These are phyloP conservation scores for Nemopilema nomurai DNA, from an alignment of 30 jellyfish, hydroid and myxozoan species.

Conservation along the genomic window DNA sequence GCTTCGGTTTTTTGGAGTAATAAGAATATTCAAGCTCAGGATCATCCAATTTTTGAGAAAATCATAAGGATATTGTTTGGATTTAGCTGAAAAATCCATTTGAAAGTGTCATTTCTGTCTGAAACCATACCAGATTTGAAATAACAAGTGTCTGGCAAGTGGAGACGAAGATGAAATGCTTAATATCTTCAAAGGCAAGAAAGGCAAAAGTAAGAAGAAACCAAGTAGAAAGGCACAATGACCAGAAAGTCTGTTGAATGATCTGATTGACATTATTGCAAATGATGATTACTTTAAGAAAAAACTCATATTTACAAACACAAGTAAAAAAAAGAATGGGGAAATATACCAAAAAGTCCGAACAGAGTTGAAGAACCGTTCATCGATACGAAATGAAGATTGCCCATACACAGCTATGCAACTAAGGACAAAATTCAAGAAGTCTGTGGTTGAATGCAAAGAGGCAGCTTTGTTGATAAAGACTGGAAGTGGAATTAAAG, in stretches of 20 bases:
- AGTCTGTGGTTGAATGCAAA: slow-evolving; percentile 45
- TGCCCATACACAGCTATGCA: slow-evolving; percentile 7
- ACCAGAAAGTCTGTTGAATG: slow-evolving; percentile 37
- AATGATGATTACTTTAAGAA: slow-evolving; percentile 31
- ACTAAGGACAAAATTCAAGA: slow-evolving; percentile 13
- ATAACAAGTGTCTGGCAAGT: not conserved
- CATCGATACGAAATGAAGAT: slow-evolving; percentile 11
- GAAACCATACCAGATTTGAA: not conserved
- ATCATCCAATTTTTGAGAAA: not conserved
- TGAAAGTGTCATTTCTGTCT: not conserved
- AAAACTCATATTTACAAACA: slow-evolving; percentile 31
- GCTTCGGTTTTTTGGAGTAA: not conserved
- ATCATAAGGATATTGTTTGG: not conserved
- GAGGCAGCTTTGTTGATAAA: slow-evolving; percentile 45
- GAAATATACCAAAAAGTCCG: slow-evolving; percentile 20
- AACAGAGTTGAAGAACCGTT: not conserved
- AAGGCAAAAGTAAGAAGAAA: slow-evolving; percentile 6
- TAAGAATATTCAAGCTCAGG: not conserved
- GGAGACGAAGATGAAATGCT: not conserved
- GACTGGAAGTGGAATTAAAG: slow-evolving; percentile 42
- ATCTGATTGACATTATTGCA: slow-evolving; percentile 37
- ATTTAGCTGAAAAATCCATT: not conserved
- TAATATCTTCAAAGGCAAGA: not conserved
- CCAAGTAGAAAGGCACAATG: slow-evolving; percentile 37
- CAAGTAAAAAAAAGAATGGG: slow-evolving; percentile 14